Evolutionary conservation across 2,888 invertebrate genomes (phyloP), one percentile per base, ranked within the genome.

Genomic region (Acleris literana): DNA sequence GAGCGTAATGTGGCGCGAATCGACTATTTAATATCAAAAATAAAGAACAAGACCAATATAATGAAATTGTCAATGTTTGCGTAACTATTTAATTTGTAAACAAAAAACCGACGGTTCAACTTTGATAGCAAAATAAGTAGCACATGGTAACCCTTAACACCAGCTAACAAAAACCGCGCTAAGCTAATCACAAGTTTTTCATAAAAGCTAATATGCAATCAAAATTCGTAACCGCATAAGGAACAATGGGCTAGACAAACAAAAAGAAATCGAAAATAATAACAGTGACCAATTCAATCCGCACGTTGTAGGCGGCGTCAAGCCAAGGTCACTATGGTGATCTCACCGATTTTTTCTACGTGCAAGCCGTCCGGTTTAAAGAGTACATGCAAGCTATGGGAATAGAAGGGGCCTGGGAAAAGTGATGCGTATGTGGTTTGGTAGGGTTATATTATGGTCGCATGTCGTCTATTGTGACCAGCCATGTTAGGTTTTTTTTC

Each of bases 311-410:
- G 74, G 79, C 77, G 80, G 76, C 77, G 79, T 76, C 74, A 75
- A 76, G 72, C 76, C 88, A 91, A 91, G 91, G 91, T 76, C 86
- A 74, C 51, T 43, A 49, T 68, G 84, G 79, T 91, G 91, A 92
- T 90, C 90, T 91, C 91, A 92, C 86, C 85, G 76, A 69, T 89
- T 88, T 88, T 72, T 85, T 79, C 80, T 71, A 72, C 79, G 74
- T 84, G 82, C 84, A 77, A 88, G 72, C 71, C 76, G 77, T 77
- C 83, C 72, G 76, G 71, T 77, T 89, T 79, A 61, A 82, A 76
- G 81, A 68, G 80, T 69, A 69, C 69, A 33, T 68, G 69, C 58
- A 67, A 58, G 70, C 72, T 76, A 76, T 74, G 71, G 72, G 71
- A 74, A 70, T 70, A 68, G 69, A 70, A 66, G 69, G 69, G 70